These are phyloP conservation scores for Silurus aristotelis DNA, from an alignment of 2,797 vertebrate species.

Conservation along the genomic window DNA sequence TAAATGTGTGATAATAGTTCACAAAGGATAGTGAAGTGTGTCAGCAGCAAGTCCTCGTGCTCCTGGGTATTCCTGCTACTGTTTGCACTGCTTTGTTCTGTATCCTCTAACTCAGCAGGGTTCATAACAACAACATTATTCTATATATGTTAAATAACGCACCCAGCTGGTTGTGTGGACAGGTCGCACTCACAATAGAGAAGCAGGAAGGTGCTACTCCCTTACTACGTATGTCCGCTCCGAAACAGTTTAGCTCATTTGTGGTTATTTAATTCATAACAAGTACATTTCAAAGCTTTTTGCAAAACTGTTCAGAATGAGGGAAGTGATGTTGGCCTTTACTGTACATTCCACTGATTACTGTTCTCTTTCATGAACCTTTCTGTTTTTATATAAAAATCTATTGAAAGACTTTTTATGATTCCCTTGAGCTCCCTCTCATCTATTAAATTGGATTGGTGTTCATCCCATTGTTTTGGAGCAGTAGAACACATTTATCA, in stretches of 20 bases:
- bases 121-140: slow-evolving; percentile 46
- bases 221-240: slow-evolving; percentile 42
- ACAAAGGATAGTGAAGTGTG: slow-evolving; percentile 40
- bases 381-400: neutral
- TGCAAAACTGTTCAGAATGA: neutral
- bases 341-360: neutral
- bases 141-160: slow-evolving; percentile 26
- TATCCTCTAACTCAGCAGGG: slow-evolving; percentile 48
- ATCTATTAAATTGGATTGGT: neutral
- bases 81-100: slow-evolving; percentile 44
- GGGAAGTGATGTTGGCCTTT: neutral
- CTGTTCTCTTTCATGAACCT: neutral
- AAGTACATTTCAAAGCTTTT: neutral
- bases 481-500: neutral
- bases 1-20: slow-evolving; percentile 14
- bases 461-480: neutral
- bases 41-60: neutral
- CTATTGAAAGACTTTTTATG: neutral
- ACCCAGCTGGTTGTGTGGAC: slow-evolving; percentile 24
- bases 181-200: slow-evolving; percentile 51
- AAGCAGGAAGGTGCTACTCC: slow-evolving; percentile 34
- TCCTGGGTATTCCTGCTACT: slow-evolving; percentile 21
- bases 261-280: slow-evolving; percentile 8
- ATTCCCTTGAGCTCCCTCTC: neutral
- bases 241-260: slow-evolving; percentile 21